Evolutionary conservation across 2,888 invertebrate species (phyloP).

Genomic region (Chorisops tibialis): DNA sequence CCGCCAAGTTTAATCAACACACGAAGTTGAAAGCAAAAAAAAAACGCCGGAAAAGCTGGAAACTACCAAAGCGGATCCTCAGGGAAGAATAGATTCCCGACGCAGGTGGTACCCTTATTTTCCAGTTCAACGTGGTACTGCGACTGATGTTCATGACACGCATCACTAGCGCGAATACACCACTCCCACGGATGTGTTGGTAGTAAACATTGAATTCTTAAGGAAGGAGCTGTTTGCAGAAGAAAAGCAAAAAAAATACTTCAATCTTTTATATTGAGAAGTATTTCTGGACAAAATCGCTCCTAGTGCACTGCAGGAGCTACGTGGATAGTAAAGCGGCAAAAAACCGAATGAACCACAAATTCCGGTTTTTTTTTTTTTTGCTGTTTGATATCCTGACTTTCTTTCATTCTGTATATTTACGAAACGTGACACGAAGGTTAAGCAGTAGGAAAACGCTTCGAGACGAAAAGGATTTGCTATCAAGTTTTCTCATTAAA

Average conservation of each 20-base stretch:
- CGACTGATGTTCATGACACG: background rate
- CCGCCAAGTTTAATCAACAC: no score
- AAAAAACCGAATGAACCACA: no score
- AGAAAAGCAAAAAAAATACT: background rate
- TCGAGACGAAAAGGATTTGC: constrained; percentile 16
- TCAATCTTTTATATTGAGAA: background rate
- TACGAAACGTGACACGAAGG: constrained; percentile 25
- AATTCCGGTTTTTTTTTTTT: no score
- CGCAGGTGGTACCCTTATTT: background rate
- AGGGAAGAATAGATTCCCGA: constrained; percentile 17
- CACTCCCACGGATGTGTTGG: constrained; percentile 10
- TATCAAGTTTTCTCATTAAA: constrained; percentile 28
- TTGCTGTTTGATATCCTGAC: background rate
- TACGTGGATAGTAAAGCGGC: no score
- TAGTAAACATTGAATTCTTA: constrained; percentile 11
- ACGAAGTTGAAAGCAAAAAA: no score
- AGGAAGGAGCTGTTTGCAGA: constrained; percentile 10
- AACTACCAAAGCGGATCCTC: constrained; percentile 1
- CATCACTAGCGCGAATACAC: constrained; percentile 8
- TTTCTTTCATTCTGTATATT: constrained; percentile 15
- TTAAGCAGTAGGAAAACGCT: constrained; percentile 18
- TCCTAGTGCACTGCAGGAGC: background rate
- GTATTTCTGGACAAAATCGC: no score
- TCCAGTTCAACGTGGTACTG: no score
- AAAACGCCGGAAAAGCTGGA: no score